Percentiles rank a stretch among this genome's conserved stretches.
These are phyloP conservation scores for Diabrotica balteata DNA, from an alignment of 2,888 invertebrate species.

Conservation along the genomic window DNA sequence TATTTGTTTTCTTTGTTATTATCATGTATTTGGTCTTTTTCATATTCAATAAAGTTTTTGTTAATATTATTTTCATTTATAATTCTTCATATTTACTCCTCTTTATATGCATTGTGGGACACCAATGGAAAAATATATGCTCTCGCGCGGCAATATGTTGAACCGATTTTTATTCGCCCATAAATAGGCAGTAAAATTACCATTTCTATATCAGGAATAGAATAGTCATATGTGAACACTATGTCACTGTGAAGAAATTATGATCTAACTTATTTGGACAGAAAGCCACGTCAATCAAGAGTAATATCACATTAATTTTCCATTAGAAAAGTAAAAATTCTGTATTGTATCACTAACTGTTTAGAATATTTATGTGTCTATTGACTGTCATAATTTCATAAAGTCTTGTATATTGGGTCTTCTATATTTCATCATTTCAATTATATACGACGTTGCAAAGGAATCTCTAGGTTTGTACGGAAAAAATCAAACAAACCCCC, in stretches of 20 bases:
- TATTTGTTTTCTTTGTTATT: no score
- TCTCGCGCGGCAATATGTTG: slow-evolving; percentile 5
- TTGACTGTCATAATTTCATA: no score
- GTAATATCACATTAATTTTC: neutral
- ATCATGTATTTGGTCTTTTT: no score
- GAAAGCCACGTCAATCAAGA: slow-evolving; percentile 1
- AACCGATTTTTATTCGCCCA: slow-evolving; percentile 2
- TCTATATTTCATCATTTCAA: no score
- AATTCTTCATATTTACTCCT: neutral
- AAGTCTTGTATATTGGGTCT: no score
- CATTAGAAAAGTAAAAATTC: neutral
- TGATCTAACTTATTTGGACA: slow-evolving; percentile 1
- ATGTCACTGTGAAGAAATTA: slow-evolving; percentile 11
- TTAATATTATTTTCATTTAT: neutral
- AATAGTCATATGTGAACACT: slow-evolving; percentile 13
- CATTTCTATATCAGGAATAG: slow-evolving; percentile 13
- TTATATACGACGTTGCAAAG: no score
- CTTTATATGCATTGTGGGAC: neutral
- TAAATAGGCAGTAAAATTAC: slow-evolving; percentile 14
- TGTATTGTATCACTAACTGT: no score
- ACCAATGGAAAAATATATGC: neutral
- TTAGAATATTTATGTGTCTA: no score
- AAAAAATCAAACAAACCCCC: no score
- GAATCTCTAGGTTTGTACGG: no score
- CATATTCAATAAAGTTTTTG: no score